Conservation (phyloP, 2,888 invertebrate species). For the Chorisops tibialis region DNA sequence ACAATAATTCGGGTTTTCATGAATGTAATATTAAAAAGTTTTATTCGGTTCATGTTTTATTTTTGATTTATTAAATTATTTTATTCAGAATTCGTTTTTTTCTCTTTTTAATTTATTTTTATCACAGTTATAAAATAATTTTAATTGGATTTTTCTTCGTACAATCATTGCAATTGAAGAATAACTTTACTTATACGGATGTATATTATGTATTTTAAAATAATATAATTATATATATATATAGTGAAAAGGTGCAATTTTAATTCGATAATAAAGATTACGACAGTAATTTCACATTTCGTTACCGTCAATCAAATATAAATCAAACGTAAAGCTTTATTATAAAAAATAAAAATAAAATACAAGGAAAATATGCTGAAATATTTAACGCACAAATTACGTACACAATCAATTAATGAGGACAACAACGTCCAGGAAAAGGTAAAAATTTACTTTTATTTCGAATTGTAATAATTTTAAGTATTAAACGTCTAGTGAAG, state of each 20-base stretch:
- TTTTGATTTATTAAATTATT: background rate
- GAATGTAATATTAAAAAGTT: background rate
- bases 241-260: constrained; percentile 19
- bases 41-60: background rate
- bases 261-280: background rate
- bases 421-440: constrained; percentile 36
- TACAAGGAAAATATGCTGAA: constrained; percentile 38
- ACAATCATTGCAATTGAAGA: too few species aligned
- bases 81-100: too few species aligned
- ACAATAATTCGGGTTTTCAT: background rate
- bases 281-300: background rate
- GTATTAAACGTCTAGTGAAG: too few species aligned
- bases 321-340: background rate
- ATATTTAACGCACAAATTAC: constrained; percentile 41
- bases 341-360: constrained; percentile 2
- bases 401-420: constrained; percentile 42
- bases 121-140: too few species aligned
- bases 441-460: constrained; percentile 27
- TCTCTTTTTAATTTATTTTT: too few species aligned
- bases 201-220: background rate
- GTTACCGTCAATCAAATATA: background rate
- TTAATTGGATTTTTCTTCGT: constrained; percentile 28
- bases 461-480: too few species aligned
- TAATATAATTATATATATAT: background rate
- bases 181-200: background rate